Evolutionary conservation across 2,888 invertebrate genomes (phyloP), one percentile per base, ranked within the genome.

Genomic region (Clusia tigrina): DNA sequence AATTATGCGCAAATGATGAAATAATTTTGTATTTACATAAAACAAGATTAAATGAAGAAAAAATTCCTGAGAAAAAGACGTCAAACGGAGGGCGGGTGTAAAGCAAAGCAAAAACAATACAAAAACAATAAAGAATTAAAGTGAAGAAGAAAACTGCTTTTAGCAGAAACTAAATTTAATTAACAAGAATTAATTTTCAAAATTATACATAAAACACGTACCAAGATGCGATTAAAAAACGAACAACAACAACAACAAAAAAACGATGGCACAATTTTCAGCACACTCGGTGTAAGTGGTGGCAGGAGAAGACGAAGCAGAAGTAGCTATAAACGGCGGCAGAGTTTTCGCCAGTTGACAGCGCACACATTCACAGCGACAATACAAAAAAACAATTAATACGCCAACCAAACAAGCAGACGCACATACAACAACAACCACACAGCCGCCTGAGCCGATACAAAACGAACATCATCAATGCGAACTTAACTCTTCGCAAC

Each of bases 181-280:
- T n/a, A n/a, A n/a, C n/a, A 42, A 6, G 42, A n/a, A 42, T 42
- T 17, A 42, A 42, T 42, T 42, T 42, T 42, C 10, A 32, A 32
- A 42, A 42, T n/a, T 42, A 42, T 42, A 17, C 42, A 42, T 42
- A 42, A 42, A 42, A 42, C 42, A 42, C 42, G 42, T 42, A 32
- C 32, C 12, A 12, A n/a, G n/a, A n/a, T n/a, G n/a, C n/a, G n/a
- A n/a, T n/a, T n/a, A n/a, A n/a, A n/a, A n/a, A n/a, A 42, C 42
- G 32, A 42, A 42, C 42, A 42, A 42, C 15, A 42, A 17, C 42
- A n/a, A 15, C 42, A 32, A n/a, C 5, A 32, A 32, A 15, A 42
- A 42, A 42, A 42, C n/a, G 42, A 10, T n/a, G n/a, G n/a, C n/a
- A n/a, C n/a, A n/a, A n/a, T n/a, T n/a, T n/a, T n/a, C n/a, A n/a